Percentiles rank a stretch among this genome's conserved stretches.
Evolutionary conservation across 1,140 invertebrate species (phyloP).

Genomic region (Drosophila littoralis): DNA sequence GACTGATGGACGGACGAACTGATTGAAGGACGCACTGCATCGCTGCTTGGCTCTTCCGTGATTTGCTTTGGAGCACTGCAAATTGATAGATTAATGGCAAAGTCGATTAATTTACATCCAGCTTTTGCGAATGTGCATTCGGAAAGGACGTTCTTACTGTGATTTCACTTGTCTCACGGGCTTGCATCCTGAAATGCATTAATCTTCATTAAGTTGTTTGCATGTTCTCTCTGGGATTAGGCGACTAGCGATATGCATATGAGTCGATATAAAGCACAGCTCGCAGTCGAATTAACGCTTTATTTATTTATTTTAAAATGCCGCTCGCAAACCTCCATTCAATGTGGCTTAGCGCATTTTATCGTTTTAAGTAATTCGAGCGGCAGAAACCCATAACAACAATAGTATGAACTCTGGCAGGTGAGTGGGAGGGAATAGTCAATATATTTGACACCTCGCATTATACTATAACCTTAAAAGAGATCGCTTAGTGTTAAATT

Average conservation of each 20-base stretch:
- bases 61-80: slow-evolving; percentile 39
- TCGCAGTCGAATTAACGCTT: slow-evolving; percentile 1
- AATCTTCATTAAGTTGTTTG: slow-evolving; percentile 73
- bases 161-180: slow-evolving; percentile 29
- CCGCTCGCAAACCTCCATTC: background rate
- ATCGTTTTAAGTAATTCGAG: slow-evolving; percentile 49
- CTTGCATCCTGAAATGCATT: slow-evolving; percentile 48
- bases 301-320: slow-evolving; percentile 27
- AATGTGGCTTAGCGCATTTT: slow-evolving; percentile 51
- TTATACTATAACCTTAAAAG: no score
- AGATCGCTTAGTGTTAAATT: no score
- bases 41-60: slow-evolving; percentile 28
- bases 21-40: slow-evolving; percentile 19
- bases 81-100: slow-evolving; percentile 72
- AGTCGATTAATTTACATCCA: slow-evolving; percentile 47
- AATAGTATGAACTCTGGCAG: background rate
- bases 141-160: slow-evolving; percentile 27
- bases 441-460: no score
- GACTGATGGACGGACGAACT: slow-evolving; percentile 21
- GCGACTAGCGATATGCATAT: slow-evolving; percentile 12
- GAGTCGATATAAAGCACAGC: background rate
- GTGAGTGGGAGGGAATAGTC: no score
- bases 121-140: slow-evolving; percentile 48
- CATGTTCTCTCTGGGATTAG: slow-evolving; percentile 34
- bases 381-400: slow-evolving; percentile 29